These are phyloP conservation scores for Euwallacea similis DNA, from an alignment of 1,140 invertebrate species.

Conservation along the genomic window DNA sequence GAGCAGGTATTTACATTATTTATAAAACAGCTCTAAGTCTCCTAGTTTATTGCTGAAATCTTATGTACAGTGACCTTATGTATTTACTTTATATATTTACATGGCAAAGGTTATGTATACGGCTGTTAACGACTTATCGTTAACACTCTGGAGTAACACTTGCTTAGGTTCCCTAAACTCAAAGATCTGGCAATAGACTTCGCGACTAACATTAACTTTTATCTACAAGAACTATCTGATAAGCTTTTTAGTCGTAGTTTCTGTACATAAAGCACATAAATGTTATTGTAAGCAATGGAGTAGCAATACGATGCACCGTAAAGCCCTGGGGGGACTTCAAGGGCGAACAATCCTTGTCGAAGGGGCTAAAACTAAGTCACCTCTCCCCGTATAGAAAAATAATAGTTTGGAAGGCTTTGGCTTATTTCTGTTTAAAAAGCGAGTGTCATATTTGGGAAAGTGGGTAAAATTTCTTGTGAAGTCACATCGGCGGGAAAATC, in stretches of 20 bases:
- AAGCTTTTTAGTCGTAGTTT: conserved; percentile 8
- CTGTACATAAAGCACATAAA: conserved; percentile 32
- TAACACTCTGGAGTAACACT: not conserved
- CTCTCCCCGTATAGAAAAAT: not conserved
- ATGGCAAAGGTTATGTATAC: not conserved
- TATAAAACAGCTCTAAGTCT: conserved; percentile 18
- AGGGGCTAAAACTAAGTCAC: not conserved
- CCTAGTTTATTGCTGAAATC: conserved; percentile 18
- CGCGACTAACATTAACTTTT: not conserved
- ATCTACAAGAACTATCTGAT: not conserved
- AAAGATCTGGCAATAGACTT: not conserved
- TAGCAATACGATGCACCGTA: not conserved
- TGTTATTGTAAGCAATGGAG: conserved; percentile 24
- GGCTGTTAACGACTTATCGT: not conserved
- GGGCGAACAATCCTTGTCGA: not conserved
- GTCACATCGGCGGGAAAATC: conserved; percentile 6
- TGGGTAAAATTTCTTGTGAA: conserved; percentile 9
- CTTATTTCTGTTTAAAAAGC: not conserved
- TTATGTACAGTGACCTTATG: conserved; percentile 11
- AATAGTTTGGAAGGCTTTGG: not conserved
- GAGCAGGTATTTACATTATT: conserved; percentile 7
- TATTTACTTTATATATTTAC: not conserved
- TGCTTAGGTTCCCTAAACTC: not conserved
- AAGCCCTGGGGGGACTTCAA: not conserved
- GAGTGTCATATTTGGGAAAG: not conserved